A percentile compares a stretch with the other conserved stretches of the same genome.
These are phyloP conservation scores for Urocitellus parryii DNA, from an alignment of 2,113 vertebrate genomes.

Conservation along the genomic window DNA sequence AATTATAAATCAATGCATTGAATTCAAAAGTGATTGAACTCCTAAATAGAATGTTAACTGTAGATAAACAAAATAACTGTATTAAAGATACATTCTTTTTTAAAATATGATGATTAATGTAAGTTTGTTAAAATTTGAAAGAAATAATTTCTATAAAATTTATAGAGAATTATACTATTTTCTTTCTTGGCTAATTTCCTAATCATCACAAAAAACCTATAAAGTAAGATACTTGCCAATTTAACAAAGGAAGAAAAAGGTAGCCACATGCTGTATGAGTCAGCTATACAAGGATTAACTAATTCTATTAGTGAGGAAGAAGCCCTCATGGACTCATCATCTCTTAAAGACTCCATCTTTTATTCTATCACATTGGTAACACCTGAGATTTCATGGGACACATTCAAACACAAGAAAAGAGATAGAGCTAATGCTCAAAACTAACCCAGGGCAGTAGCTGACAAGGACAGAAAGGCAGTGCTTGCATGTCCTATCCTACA, in stretches of 20 bases:
- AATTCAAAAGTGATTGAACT: not conserved
- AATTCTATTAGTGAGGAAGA: too few species aligned
- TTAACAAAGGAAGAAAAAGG: not conserved
- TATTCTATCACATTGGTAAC: not conserved
- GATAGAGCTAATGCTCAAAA: not conserved
- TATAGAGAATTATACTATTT: not conserved
- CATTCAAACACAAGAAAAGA: not conserved
- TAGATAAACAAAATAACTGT: not conserved
- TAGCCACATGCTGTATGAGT: not conserved
- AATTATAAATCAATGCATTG: not conserved
- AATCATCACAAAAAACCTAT: not conserved
- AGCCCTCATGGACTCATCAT: not conserved
- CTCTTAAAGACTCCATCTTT: too few species aligned
- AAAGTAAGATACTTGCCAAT: not conserved
- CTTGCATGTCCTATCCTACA: rapidly evolving
- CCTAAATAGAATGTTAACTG: not conserved
- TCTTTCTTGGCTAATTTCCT: not conserved
- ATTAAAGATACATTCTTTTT: not conserved
- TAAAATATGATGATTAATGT: not conserved
- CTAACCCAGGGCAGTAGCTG: not conserved
- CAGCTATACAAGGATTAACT: not conserved
- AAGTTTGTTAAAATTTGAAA: not conserved
- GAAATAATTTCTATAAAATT: not conserved
- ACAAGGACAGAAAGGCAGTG: too few species aligned
- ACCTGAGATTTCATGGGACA: not conserved